A percentile compares a stretch with the other conserved stretches of the same genome.
Evolutionary conservation across 2,797 vertebrate genomes (phyloP).

Genomic region (Triplophysa bombifrons): DNA sequence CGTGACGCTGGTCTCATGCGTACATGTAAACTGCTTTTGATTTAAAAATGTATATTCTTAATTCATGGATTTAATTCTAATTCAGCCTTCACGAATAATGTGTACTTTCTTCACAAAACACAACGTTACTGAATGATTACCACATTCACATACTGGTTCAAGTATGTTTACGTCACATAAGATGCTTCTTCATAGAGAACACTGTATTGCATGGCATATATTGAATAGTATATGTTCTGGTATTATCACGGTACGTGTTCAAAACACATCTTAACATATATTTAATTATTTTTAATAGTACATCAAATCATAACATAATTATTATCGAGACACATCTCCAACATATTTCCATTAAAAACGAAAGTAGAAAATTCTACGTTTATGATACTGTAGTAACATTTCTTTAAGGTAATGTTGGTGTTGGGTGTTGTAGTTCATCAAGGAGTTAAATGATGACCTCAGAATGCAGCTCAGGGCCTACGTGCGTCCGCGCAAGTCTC

Average conservation of each 20-base stretch:
- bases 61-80: too few species aligned
- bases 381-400: not conserved
- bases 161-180: not conserved
- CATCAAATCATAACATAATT: too few species aligned
- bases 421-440: not conserved
- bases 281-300: too few species aligned
- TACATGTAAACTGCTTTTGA: not conserved
- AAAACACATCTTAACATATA: too few species aligned
- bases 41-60: too few species aligned
- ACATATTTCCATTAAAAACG: too few species aligned
- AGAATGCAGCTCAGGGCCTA: not conserved
- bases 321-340: not conserved
- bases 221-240: too few species aligned
- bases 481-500: conserved; percentile 32
- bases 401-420: not conserved
- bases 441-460: conserved; percentile 8
- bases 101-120: too few species aligned
- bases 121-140: not conserved
- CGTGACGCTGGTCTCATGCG: not conserved
- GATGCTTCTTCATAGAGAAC: not conserved
- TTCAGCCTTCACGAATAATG: too few species aligned
- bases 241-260: too few species aligned
- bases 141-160: not conserved
- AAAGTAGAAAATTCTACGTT: too few species aligned
- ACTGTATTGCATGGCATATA: not conserved